Percentiles rank a stretch among this genome's conserved stretches.
Evolutionary conservation across 2,113 vertebrate species (phyloP).

Genomic region (Probosciger aterrimus): DNA sequence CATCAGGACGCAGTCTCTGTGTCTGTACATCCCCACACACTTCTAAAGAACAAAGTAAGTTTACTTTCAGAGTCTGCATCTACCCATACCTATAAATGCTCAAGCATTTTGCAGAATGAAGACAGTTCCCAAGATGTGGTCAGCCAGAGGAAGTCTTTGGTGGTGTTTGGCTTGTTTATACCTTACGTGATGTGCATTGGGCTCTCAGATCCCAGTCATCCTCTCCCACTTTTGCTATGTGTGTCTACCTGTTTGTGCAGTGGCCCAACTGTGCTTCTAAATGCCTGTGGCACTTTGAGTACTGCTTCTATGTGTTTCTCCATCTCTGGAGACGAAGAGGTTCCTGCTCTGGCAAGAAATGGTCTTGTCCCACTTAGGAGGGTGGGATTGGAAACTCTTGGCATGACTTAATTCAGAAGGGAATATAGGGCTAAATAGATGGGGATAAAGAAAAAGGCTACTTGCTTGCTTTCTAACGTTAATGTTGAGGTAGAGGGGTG

Average conservation of each 20-base stretch:
- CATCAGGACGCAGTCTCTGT: neutral
- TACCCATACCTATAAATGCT: neutral
- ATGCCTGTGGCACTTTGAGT: neutral
- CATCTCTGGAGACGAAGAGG: neutral
- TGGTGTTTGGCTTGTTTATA: neutral
- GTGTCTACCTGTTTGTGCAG: neutral
- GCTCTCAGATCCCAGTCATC: neutral
- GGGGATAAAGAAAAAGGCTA: neutral
- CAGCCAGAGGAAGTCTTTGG: neutral
- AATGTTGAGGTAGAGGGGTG: neutral
- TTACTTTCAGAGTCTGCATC: neutral
- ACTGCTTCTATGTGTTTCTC: neutral
- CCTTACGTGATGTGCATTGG: neutral
- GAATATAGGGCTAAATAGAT: neutral
- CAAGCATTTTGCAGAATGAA: neutral
- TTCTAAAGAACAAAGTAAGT: neutral
- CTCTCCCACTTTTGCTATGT: neutral
- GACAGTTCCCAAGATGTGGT: neutral
- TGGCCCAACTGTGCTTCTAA: neutral
- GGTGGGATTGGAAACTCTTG: neutral
- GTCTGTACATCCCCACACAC: rapidly evolving
- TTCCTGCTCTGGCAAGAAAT: neutral
- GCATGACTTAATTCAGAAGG: neutral
- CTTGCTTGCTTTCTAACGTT: neutral
- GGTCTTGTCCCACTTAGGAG: neutral